A percentile compares a stretch with the other conserved stretches of the same genome.
phyloP scores from a whole-genome alignment of 2,113 vertebrate species.

The Epinephelus cyanopodus region DNA sequence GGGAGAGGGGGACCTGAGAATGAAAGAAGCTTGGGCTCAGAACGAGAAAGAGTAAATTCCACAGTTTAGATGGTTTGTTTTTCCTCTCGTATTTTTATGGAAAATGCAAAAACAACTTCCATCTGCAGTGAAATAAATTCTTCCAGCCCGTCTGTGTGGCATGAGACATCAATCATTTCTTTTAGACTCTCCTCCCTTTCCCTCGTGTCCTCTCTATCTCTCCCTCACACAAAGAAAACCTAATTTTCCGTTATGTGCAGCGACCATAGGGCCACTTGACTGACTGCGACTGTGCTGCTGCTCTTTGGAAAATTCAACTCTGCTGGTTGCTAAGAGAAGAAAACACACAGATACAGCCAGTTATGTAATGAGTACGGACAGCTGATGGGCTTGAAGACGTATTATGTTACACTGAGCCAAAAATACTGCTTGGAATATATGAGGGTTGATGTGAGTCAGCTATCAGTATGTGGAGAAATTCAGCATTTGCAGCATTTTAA shows the following conservation, averaged over 20 bases:
- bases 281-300: constrained; percentile 39
- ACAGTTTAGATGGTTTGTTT: neutral
- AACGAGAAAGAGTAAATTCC: neutral
- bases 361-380: constrained; percentile 58
- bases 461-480: neutral
- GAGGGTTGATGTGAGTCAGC: constrained; percentile 6
- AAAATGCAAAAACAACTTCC: neutral
- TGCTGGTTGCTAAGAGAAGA: constrained; percentile 73
- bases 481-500: constrained; percentile 22
- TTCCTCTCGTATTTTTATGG: neutral
- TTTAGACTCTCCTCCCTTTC: neutral
- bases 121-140: neutral
- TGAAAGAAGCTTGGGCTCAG: rapidly evolving
- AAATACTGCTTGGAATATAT: constrained; percentile 25
- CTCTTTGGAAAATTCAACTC: constrained; percentile 28
- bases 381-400: constrained; percentile 38
- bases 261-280: constrained; percentile 18
- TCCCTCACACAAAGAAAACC: constrained; percentile 37
- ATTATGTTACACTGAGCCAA: constrained; percentile 14
- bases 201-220: neutral
- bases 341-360: constrained; percentile 61
- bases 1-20: constrained; percentile 84
- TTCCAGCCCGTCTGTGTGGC: constrained; percentile 9
- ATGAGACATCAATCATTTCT: neutral
- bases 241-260: constrained; percentile 57